Base-by-base conservation (phyloP, 2,888 invertebrate genomes). In the Germaria angustata region DNA sequence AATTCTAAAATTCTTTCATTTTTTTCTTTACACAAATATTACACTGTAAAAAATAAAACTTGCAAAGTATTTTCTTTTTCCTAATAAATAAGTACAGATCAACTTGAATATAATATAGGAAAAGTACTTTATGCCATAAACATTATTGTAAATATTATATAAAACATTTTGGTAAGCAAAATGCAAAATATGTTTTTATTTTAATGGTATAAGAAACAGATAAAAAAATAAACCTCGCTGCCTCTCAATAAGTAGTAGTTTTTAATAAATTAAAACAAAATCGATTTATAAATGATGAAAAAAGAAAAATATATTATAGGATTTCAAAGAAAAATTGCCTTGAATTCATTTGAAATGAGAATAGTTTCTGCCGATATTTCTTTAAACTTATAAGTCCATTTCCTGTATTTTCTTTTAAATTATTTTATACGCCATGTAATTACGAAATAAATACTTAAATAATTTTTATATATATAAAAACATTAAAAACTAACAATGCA, bases 211-310 rank as follows among this genome's bases (percentile, higher is more conserved):
- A 66, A 61, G 41, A 79, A 68, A 72, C 68, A 68, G 34, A 63
- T 55, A 80, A 57, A 85, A 80, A 63, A 44, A 84, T 5, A 86
- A 87, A 90, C 88, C 90, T 90, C 90, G 90, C 90, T 90, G 90
- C 88, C 88, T 90, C 90, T 90, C 90, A 90, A 89, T 85, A 86
- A 84, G 77, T 80, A 84, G 65, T 82, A 79, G 57, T 84, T 81
- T 78, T 32, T 76, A 73, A 80, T 59, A 34, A 77, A 65, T 59
- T 51, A 49, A 34, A 65, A 68, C 51, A 28, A 69, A 63, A 24
- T 7, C 41, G n/a, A n/a, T 32, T 13, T 44, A 55, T 20, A 41
- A 49, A 22, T 36, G 34, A 4, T n/a, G n/a, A n/a, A n/a, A n/a
- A n/a, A 57, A 36, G 22, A 57, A 66, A 59, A 66, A 59, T 20